Conservation (phyloP, 2,797 vertebrate genomes). For the Xiphorhynchus erythropygius region DNA sequence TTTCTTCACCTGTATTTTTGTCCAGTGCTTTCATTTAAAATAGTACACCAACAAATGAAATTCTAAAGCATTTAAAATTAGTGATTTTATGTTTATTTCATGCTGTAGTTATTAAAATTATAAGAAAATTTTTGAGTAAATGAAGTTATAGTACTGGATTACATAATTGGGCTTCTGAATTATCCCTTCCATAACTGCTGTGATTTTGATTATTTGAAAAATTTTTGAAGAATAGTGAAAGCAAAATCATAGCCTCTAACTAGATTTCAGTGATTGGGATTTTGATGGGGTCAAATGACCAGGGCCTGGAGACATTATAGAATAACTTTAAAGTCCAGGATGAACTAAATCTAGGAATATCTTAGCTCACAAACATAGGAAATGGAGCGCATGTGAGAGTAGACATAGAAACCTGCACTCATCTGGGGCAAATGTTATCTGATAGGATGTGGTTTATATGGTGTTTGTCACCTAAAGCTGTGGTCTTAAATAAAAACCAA, state of each 20-base stretch:
- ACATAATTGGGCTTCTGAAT: background rate
- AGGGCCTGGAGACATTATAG: background rate
- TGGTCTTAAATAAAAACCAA: background rate
- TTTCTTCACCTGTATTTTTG: background rate
- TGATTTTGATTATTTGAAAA: background rate
- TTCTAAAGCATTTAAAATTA: background rate
- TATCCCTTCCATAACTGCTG: background rate
- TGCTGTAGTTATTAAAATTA: background rate
- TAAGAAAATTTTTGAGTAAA: background rate
- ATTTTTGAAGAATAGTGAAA: background rate
- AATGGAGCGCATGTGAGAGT: background rate
- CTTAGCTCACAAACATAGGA: background rate
- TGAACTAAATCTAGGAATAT: background rate
- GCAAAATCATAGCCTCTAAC: background rate
- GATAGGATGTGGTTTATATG: background rate
- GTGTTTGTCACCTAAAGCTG: background rate
- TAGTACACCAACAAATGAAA: background rate
- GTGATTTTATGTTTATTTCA: background rate
- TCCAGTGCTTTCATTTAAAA: background rate
- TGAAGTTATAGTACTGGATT: background rate
- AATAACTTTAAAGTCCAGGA: background rate
- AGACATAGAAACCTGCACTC: rapidly evolving
- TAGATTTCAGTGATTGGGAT: background rate
- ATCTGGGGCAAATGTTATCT: background rate
- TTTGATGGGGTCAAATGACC: background rate